Base-by-base conservation (phyloP, 2,113 vertebrate genomes). In the Cettia cetti region DNA sequence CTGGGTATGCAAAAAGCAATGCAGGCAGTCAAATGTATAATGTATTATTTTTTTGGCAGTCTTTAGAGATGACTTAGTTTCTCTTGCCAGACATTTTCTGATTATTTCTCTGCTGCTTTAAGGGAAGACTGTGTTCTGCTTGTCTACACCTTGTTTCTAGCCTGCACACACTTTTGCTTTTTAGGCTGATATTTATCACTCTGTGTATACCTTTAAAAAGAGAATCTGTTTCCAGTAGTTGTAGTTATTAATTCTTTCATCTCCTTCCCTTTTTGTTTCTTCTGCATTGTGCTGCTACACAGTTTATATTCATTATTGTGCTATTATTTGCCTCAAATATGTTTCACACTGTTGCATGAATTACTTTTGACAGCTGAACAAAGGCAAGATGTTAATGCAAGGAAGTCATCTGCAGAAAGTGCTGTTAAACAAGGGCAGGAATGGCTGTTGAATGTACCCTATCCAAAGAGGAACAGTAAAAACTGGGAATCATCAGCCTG, bases 301-400 rank as follows among this genome's bases (percentile, higher is more conserved):
- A 28, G 47, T 86, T 92, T 86, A 75, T 84, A 87, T 60, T 81
- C 42, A 33, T 93, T 92, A 94, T 78, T 70, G 77, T 90, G 63
- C 65, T 79, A 61, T 83, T 82, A 90, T 90, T 83, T 94, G 81
- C 88, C 60, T 94, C 78, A 81, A 82, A 65, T 74, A 60, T 12
- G 27, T 78, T 94, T 93, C 14, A 10, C 59, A 24, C 28, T 47
- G 35, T 45, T 90, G 45, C 60, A 35, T 68, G 69, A 86, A 91
- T 91, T 87, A 81, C 86, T 96, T 94, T 56, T 96, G 95, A 96
- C 94, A 93, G 83, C 63, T 92, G 93, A 95, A 96, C 89, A 91
- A 87, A 90, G 90, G 86, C 49, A 82, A 63, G 54, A 89, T 81
- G 75, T 93, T 96, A 95, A 95, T 91, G 72, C 74, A 69, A 89